phyloP scores from a whole-genome alignment of 1,140 invertebrate genomes.

The Drosophila nikananu region DNA sequence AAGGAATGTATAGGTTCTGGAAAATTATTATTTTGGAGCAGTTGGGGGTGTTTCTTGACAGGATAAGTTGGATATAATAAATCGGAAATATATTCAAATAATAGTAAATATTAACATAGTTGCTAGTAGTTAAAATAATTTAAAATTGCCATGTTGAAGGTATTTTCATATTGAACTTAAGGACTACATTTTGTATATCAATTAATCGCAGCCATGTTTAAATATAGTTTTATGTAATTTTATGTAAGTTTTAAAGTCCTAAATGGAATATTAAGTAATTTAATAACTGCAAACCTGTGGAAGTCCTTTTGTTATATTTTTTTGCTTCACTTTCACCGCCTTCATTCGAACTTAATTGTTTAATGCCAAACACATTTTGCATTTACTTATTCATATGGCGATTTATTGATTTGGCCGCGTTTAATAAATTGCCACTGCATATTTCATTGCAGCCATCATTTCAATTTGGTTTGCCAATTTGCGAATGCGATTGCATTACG shows the following conservation, averaged over 20 bases:
- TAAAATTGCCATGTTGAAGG: too few species aligned
- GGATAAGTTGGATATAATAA: neutral
- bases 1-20: neutral
- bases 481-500: slow-evolving; percentile 45
- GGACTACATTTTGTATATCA: neutral
- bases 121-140: too few species aligned
- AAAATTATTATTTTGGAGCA: neutral
- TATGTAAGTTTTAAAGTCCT: neutral
- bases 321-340: neutral
- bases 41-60: neutral
- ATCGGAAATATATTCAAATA: neutral
- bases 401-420: slow-evolving; percentile 59
- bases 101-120: too few species aligned
- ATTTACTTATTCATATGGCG: slow-evolving; percentile 50
- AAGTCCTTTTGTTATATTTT: neutral
- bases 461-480: slow-evolving; percentile 37
- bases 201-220: neutral
- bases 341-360: slow-evolving; percentile 21
- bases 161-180: too few species aligned
- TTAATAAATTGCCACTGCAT: slow-evolving; percentile 61
- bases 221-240: neutral
- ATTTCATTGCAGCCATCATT: slow-evolving; percentile 57
- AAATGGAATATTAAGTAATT: neutral
- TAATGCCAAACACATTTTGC: slow-evolving; percentile 25
- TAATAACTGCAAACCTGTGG: slow-evolving; percentile 1